These are phyloP conservation scores for Sinocyclocheilus anophthalmus DNA, from an alignment of 2,113 vertebrate species.

Conservation along the genomic window DNA sequence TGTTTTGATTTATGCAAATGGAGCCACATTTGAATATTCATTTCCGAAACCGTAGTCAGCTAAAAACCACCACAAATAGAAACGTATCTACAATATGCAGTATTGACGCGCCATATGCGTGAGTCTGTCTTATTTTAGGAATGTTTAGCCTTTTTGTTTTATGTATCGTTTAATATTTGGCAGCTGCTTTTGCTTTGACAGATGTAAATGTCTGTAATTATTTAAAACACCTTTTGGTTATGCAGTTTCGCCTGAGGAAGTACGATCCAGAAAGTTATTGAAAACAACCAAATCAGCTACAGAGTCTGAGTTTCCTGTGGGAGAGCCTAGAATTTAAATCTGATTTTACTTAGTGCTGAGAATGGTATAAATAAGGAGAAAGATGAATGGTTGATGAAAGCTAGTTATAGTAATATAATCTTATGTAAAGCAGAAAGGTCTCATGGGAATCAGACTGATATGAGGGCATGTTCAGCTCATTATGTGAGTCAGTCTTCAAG, in stretches of 20 bases:
- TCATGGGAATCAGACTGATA: not conserved
- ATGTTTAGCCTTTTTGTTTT: slow-evolving; percentile 67
- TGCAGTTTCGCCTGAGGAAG: slow-evolving; percentile 58
- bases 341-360: not conserved
- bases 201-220: slow-evolving; percentile 75
- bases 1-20: slow-evolving; percentile 73
- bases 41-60: slow-evolving; percentile 76
- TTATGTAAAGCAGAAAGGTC: not conserved
- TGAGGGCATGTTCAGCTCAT: too few relatives aligned
- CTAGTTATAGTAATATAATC: not conserved
- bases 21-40: slow-evolving; percentile 78
- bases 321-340: slow-evolving; percentile 62
- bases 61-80: slow-evolving; percentile 73
- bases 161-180: slow-evolving; percentile 61
- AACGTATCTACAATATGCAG: slow-evolving; percentile 65
- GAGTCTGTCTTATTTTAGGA: slow-evolving; percentile 63
- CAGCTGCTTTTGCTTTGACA: slow-evolving; percentile 74
- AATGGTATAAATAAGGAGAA: slow-evolving; percentile 28
- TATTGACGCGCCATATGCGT: slow-evolving; percentile 24
- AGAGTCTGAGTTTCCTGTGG: slow-evolving; percentile 67
- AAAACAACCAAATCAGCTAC: slow-evolving; percentile 65
- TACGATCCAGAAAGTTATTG: slow-evolving; percentile 64
- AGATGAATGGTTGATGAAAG: slow-evolving; percentile 16
- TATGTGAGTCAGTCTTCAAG: too few relatives aligned
- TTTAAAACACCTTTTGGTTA: slow-evolving; percentile 76